phyloP scores from a whole-genome alignment of 2,113 vertebrate species.

The Sclerurus mexicanus region DNA sequence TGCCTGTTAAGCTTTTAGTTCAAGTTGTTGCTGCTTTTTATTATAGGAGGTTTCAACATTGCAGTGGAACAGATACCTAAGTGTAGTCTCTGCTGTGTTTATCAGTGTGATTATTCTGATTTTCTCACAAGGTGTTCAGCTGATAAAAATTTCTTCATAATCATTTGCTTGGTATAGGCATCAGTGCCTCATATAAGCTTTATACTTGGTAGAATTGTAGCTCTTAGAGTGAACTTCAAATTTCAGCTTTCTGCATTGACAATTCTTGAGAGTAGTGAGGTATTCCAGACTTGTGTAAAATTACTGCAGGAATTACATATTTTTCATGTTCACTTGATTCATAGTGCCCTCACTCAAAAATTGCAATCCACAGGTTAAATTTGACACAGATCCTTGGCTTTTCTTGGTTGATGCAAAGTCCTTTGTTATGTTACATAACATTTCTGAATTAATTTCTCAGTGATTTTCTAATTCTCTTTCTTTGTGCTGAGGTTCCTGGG shows the following conservation, averaged over 20 bases:
- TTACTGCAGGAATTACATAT: background rate
- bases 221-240: background rate
- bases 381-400: background rate
- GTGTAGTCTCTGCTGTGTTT: background rate
- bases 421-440: background rate
- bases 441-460: background rate
- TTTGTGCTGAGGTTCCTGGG: background rate
- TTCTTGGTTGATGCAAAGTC: background rate
- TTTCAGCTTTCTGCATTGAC: background rate
- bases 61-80: background rate
- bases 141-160: background rate
- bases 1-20: background rate
- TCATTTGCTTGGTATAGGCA: background rate
- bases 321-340: background rate
- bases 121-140: background rate
- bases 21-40: background rate
- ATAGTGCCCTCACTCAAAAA: background rate
- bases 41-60: background rate
- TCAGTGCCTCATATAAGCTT: background rate
- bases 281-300: background rate
- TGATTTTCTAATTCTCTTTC: background rate
- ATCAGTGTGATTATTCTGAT: background rate
- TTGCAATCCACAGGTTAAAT: background rate
- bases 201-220: background rate
- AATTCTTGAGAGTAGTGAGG: background rate